Conservation (phyloP, 2,113 vertebrate genomes). For the Scomber scombrus region DNA sequence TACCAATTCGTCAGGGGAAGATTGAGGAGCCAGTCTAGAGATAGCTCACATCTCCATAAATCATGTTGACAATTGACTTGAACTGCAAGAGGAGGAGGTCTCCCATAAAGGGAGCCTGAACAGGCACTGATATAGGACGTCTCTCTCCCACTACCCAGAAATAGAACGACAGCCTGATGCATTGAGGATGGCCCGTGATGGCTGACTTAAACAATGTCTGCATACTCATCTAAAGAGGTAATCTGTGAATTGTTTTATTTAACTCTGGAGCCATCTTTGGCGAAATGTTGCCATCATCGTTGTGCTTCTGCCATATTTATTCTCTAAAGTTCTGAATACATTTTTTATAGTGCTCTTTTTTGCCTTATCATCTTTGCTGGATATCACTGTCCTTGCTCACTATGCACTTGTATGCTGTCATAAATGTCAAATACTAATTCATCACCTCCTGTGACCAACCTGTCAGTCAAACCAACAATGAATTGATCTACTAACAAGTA, state of each 20-base stretch:
- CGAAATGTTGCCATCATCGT: background rate
- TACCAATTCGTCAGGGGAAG: constrained; percentile 72
- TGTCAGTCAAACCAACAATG: too few species aligned
- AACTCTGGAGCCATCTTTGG: constrained; percentile 17
- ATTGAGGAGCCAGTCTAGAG: constrained; percentile 74
- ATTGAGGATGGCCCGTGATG: constrained; percentile 56
- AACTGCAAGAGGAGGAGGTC: constrained; percentile 72
- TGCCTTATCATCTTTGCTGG: background rate
- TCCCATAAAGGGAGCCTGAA: constrained; percentile 64
- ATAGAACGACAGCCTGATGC: constrained; percentile 71
- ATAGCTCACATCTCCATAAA: constrained; percentile 82
- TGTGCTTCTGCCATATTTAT: background rate
- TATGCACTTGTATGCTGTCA: background rate
- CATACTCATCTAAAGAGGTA: constrained; percentile 41
- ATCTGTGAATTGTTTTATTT: constrained; percentile 21
- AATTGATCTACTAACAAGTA: too few species aligned
- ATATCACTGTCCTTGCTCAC: background rate
- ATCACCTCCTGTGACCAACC: too few species aligned
- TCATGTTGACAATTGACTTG: constrained; percentile 81
- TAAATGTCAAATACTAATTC: background rate
- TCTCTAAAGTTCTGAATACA: background rate
- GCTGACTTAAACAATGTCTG: constrained; percentile 48
- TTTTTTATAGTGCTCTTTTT: background rate
- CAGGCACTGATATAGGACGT: constrained; percentile 65
- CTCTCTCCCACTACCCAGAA: constrained; percentile 57